Evolutionary conservation across 1,140 invertebrate genomes (phyloP).

Genomic region (Trachymyrmex cornetzi): DNA sequence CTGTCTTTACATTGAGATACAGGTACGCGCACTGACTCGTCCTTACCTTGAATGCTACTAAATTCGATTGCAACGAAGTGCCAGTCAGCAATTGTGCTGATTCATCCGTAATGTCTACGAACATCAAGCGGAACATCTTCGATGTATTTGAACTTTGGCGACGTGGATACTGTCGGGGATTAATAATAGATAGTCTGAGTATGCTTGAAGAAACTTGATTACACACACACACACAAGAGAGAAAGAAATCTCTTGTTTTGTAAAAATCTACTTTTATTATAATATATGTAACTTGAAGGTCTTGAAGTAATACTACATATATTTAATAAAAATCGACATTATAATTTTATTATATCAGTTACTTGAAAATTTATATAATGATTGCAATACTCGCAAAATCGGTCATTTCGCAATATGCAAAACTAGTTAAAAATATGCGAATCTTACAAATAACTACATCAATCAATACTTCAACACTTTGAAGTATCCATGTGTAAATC

Average conservation of each 20-base stretch:
- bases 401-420: neutral
- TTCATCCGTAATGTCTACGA: constrained; percentile 30
- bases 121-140: constrained; percentile 1
- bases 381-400: neutral
- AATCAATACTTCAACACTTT: constrained; percentile 15
- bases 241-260: neutral
- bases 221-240: no score
- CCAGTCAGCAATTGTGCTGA: constrained; percentile 36
- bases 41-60: constrained; percentile 22
- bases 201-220: neutral
- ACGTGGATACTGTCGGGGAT: constrained; percentile 29
- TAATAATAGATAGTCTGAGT: constrained; percentile 19
- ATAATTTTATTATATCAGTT: neutral
- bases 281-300: neutral
- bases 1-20: constrained; percentile 66
- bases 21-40: constrained; percentile 19
- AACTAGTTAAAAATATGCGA: neutral
- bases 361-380: neutral
- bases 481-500: constrained; percentile 20
- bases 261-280: neutral
- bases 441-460: neutral
- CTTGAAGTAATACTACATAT: neutral
- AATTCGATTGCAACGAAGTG: constrained; percentile 47
- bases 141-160: constrained; percentile 24
- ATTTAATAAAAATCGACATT: constrained; percentile 3